A percentile compares a stretch with the other conserved stretches of the same genome.
Conservation (phyloP, 2,113 vertebrate genomes). For the Mohoua ochrocephala region DNA sequence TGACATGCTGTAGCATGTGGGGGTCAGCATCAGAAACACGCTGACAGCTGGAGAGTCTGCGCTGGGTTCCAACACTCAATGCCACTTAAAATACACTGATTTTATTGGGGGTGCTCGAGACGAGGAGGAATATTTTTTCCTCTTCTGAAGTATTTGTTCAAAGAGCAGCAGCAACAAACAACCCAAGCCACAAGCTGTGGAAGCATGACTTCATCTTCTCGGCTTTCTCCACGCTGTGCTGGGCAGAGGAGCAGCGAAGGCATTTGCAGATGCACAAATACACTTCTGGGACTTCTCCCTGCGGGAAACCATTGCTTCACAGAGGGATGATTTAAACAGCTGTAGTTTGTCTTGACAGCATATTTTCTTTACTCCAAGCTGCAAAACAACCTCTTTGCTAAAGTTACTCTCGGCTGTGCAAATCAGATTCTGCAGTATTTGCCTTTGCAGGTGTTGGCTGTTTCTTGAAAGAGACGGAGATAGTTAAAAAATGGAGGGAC, state of each 20-base stretch:
- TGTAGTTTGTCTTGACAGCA: constrained; percentile 27
- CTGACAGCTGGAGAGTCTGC: not conserved
- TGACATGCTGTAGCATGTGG: not conserved
- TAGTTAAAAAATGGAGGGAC: not conserved
- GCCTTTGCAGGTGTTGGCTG: not conserved
- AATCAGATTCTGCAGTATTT: not conserved
- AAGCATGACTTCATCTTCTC: not conserved
- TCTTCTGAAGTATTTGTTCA: not conserved
- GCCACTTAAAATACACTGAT: not conserved
- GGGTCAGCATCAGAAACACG: not conserved
- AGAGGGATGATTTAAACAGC: constrained; percentile 52
- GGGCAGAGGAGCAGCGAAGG: constrained; percentile 1
- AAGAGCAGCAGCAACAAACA: not conserved
- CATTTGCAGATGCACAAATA: constrained; percentile 22
- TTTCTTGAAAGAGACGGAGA: not conserved
- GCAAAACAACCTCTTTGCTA: not conserved
- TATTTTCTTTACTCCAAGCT: constrained; percentile 36
- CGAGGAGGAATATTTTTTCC: not conserved
- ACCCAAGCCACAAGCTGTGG: not conserved
- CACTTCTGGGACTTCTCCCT: not conserved
- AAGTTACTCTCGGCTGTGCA: constrained; percentile 10
- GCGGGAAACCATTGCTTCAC: not conserved
- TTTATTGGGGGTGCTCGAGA: not conserved
- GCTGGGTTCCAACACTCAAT: not conserved
- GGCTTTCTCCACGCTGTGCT: not conserved